Base-by-base conservation (phyloP, 2,888 invertebrate species). In the Ferdinandea cuprea region DNA sequence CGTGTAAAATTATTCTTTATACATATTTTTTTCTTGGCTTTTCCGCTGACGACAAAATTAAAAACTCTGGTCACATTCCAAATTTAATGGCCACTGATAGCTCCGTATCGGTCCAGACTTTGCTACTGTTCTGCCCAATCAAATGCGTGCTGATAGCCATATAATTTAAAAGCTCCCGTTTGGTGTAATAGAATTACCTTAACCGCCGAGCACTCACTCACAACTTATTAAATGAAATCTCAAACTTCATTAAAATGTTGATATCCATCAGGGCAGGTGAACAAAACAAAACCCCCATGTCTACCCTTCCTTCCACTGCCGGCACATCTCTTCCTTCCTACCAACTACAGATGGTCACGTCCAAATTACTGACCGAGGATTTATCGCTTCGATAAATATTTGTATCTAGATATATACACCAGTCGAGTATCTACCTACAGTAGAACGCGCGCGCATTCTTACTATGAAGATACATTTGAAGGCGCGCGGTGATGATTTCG, bases 221-320 rank as follows among this genome's bases (percentile, higher is more conserved):
- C 48, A 74, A 66, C 59, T 66, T 66, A 79, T 79, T 79, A 79
- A 72, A 79, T 73, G 63, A 44, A 44, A 69, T 50, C 54, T 69
- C 79, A 74, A 74, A 74, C 56, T 80, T 63, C 80, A 80, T 80
- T 74, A 80, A 80, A 80, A 76, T 80, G 50, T n/a, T 80, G 74
- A 80, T 74, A 76, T 40, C 63, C 68, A 80, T 80, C 74, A 42
- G 63, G 61, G 44, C 79, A 74, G 68, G 68, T 68, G 48, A 72
- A 52, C 50, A 9, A 37, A 40, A 8, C 9, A 5, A 3, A 4
- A 17, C 13, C n/a, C 15, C 28, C 25, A n/a, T n/a, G n/a, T 3
- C 15, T 13, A 30, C 32, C 13, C 32, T n/a, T n/a, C 42, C 9
- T 25, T 8, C 25, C 30, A 15, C 9, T 40, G 30, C 61, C 56